Percentiles rank a stretch among this genome's conserved stretches.
phyloP scores from a whole-genome alignment of 2,888 invertebrate genomes.

The Dorcus hopei region DNA sequence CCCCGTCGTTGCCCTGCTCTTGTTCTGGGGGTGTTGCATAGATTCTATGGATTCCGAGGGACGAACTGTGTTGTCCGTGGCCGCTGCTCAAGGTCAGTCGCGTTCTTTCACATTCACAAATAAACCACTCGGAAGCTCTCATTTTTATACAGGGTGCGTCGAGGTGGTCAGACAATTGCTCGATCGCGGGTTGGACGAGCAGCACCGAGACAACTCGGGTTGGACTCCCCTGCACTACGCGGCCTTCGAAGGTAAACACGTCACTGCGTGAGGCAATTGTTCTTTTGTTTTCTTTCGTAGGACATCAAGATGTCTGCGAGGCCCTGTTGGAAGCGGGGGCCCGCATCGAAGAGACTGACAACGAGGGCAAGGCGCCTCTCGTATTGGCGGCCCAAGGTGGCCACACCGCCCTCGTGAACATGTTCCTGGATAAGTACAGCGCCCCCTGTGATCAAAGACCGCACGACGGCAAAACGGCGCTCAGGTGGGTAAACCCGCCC shows the following conservation, averaged over 20 bases:
- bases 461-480: conserved; percentile 86
- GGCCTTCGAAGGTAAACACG: conserved; percentile 75
- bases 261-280: neutral
- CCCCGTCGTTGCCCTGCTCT: conserved; percentile 75
- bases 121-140: neutral
- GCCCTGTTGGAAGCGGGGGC: conserved; percentile 83
- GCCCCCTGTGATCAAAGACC: conserved; percentile 82
- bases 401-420: conserved; percentile 65
- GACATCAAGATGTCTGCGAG: conserved; percentile 80
- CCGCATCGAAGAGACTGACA: conserved; percentile 83
- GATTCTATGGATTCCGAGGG: conserved; percentile 94
- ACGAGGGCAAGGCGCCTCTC: conserved; percentile 84
- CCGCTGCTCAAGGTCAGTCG: conserved; percentile 71
- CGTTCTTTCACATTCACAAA: neutral
- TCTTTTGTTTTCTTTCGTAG: conserved; percentile 40
- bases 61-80: conserved; percentile 81
- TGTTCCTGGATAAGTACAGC: conserved; percentile 69
- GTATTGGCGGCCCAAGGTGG: conserved; percentile 90
- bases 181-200: conserved; percentile 82
- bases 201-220: conserved; percentile 89
- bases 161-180: conserved; percentile 87
- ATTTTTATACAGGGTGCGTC: conserved; percentile 58
- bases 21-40: conserved; percentile 95
- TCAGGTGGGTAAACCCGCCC: conserved; percentile 54
- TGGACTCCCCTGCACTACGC: conserved; percentile 98